Base-by-base conservation (phyloP, 2,888 invertebrate genomes). In the Spatulosminthurus flaviceps region DNA sequence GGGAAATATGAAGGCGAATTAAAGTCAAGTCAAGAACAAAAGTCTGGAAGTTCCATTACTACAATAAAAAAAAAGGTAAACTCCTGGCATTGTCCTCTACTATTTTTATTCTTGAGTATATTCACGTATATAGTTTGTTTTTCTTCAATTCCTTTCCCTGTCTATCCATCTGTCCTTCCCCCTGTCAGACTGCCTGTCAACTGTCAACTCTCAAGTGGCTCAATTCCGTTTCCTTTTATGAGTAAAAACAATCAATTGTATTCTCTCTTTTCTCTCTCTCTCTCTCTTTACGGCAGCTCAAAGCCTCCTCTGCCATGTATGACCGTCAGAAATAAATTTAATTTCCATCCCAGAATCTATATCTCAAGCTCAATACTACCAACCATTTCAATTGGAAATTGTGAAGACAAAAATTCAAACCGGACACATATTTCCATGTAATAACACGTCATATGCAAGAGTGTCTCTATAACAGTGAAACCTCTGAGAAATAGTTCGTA, bases 161-260 rank as follows among this genome's bases (percentile, higher is more conserved):
- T 61, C 75, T 61, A 29, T 75, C 75, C 61, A 61, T 61, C 61
- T 61, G 75, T 75, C 75, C 75, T 75, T 61, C 75, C 64, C 61
- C 29, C 75, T 75, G 75, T 75, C 75, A 75, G 61, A 75, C 75
- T 75, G 73, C 75, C 64, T 75, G 75, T 75, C 75, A 75, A 61
- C 64, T 75, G 75, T 75, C 75, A 75, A 75, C 75, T 61, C 75
- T 75, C 75, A 75, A 75, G 75, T 75, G 75, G 61, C 75, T 75
- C 75, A 75, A 75, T 75, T 75, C 61, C 64, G 75, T 61, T 60
- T 51, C 75, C 61, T 64, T 75, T 28, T 75, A 75, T 60, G 29
- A 64, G 29, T 13, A 61, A 75, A 75, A 75, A 75, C 75, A 75
- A 75, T 75, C 60, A 75, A 75, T 60, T 75, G 60, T 13, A 61